phyloP scores from a whole-genome alignment of 2,888 invertebrate genomes.

The Melanargia galathea region DNA sequence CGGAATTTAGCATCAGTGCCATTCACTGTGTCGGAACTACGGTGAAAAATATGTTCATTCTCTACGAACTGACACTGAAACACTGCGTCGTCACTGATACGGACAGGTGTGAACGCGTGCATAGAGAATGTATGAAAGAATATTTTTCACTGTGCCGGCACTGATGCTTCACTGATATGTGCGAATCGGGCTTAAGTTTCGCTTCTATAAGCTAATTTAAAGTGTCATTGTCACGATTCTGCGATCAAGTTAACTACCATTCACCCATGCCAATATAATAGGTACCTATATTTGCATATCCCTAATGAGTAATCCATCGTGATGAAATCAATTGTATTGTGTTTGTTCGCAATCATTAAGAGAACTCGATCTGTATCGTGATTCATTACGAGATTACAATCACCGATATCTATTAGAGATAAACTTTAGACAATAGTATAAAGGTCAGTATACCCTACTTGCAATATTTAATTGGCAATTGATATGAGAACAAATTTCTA shows the following conservation, averaged over 20 bases:
- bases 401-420: constrained; percentile 11
- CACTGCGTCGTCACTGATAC: too few species aligned
- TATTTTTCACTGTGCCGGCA: too few species aligned
- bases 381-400: constrained; percentile 19
- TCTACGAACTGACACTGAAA: too few species aligned
- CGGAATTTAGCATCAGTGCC: too few species aligned
- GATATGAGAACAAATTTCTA: constrained; percentile 20
- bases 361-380: constrained; percentile 11
- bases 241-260: background rate
- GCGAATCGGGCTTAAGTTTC: background rate
- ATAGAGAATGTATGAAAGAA: too few species aligned
- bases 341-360: constrained; percentile 14
- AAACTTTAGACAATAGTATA: constrained; percentile 8
- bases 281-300: background rate
- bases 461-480: constrained; percentile 22
- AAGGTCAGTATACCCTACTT: constrained; percentile 22
- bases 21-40: too few species aligned
- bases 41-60: too few species aligned
- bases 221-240: background rate
- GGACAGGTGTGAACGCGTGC: too few species aligned
- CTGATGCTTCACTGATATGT: too few species aligned
- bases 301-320: constrained; percentile 21
- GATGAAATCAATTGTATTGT: constrained; percentile 21
- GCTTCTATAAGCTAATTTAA: background rate
- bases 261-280: background rate